Evolutionary conservation across 2,797 vertebrate genomes (phyloP), one percentile per base, ranked within the genome.

Genomic region (Pangasius mekongensis): DNA sequence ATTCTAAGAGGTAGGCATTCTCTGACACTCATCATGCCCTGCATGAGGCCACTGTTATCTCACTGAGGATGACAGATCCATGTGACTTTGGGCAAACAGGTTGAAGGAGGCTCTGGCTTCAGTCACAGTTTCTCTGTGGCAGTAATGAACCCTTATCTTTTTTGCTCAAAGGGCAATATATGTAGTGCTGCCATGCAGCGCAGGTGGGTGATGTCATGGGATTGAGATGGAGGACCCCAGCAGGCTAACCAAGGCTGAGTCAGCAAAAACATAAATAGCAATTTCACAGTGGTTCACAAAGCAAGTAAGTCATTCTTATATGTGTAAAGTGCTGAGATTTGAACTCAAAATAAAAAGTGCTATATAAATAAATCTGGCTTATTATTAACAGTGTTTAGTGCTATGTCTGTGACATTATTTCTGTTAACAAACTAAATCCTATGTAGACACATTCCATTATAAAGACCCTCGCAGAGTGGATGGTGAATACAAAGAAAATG

Each of bases 121-220:
- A 94, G 93, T 95, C 94, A 94, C n/a, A 91, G 92, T 92, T 92
- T 92, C 91, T 91, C 91, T 92, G 90, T 92, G 91, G 90, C 92
- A 89, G 89, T 90, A 93, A 94, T 95, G 94, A 95, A 95, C 93
- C 93, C 92, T 92, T 94, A 92, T 92, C 93, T 94, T 93, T 93
- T 90, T 91, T 64, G 39, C 93, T 93, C 93, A 93, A 91, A 93
- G 88, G 89, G 36, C 84, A 88, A 77, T 80, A 85, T 73, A 88
- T 89, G 86, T 62, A 84, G 56, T 39, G 73, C 54, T 60, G 49
- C 56, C 69, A n/a, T 64, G 56, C 20, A 87, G 89, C 20, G 69
- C 91, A 91, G 91, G 85, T 83, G 90, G 86, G 91, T 91, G 91
- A 89, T 91, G 91, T 92, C 93, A 94, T 92, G 56, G 33, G 92